Evolutionary conservation across 2,888 invertebrate genomes (phyloP), one percentile per base, ranked within the genome.

Genomic region (Boloria euphrosyne): DNA sequence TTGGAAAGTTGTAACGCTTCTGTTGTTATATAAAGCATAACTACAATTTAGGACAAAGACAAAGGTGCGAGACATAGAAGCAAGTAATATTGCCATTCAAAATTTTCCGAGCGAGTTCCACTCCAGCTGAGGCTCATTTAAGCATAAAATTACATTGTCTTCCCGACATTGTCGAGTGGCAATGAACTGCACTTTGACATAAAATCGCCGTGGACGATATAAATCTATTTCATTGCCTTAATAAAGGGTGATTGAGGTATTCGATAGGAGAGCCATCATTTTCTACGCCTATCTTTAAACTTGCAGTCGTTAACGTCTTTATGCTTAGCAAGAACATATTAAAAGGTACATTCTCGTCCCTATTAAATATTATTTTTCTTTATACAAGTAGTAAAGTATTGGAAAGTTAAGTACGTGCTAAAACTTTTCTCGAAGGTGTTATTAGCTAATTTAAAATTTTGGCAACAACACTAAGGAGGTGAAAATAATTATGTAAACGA

Each of bases 71-170:
- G 82, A 81, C 81, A 80, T 78, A 80, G 83, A 82, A 77, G 79
- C 81, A 80, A 84, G 85, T 84, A 80, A 88, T 86, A 85, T 87
- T 83, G 84, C 90, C 78, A 91, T 90, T 91, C 85, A 90, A 86
- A 86, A 88, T 89, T 91, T 87, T 85, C 86, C 83, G 81, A 87
- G 71, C 80, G 79, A 84, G 91, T 91, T 92, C 90, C 90, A 91
- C 86, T 90, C 86, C 81, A 86, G 76, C 80, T 80, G 86, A 88
- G 84, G 81, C 84, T 89, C 90, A 89, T 88, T 92, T 87, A 77
- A 92, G 85, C 92, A 92, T 92, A 90, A 92, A 90, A 92, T 92
- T 92, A 91, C 91, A 91, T 92, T 92, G 91, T 91, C 86, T 87
- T 78, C 70, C 73, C 81, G 84, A 87, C 89, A 90, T 89, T 90